Percentiles rank a stretch among this genome's conserved stretches.
Evolutionary conservation across 1,140 invertebrate genomes (phyloP).

Genomic region (Protaetia brevitarsis): DNA sequence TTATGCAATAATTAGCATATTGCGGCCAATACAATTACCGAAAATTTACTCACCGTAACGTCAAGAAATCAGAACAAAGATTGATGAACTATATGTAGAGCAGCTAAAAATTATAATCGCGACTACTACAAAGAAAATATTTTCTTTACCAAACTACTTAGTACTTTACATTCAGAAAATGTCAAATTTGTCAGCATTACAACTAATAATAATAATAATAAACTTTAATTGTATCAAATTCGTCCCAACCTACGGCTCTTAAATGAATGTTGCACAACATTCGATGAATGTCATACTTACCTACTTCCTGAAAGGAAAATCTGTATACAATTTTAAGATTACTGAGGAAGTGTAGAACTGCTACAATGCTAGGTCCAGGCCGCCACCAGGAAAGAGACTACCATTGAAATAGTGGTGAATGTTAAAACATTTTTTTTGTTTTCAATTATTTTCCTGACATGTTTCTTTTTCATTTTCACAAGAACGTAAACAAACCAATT

Average conservation of each 20-base stretch:
- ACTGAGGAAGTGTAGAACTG: no score
- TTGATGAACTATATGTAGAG: slow-evolving; percentile 31
- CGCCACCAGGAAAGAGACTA: no score
- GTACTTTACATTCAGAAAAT: not conserved
- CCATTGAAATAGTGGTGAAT: not conserved
- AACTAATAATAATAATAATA: no score
- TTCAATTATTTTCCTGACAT: not conserved
- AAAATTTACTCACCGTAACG: slow-evolving; percentile 3
- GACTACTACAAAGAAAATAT: slow-evolving; percentile 24
- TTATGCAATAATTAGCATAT: not conserved
- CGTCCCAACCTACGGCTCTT: no score
- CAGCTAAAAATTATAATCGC: slow-evolving; percentile 29
- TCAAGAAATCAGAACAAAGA: slow-evolving; percentile 8
- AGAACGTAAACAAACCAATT: not conserved
- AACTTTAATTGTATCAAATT: no score
- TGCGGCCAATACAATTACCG: not conserved
- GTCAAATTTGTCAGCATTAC: no score
- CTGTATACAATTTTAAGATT: no score
- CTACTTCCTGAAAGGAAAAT: no score
- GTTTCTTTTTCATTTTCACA: not conserved
- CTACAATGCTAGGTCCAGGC: no score
- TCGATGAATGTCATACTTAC: no score
- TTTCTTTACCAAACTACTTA: not conserved
- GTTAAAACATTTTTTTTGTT: not conserved
- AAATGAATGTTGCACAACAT: no score